A percentile compares a stretch with the other conserved stretches of the same genome.
phyloP scores from a whole-genome alignment of 2,888 invertebrate species.

The Ganaspis brasiliensis region DNA sequence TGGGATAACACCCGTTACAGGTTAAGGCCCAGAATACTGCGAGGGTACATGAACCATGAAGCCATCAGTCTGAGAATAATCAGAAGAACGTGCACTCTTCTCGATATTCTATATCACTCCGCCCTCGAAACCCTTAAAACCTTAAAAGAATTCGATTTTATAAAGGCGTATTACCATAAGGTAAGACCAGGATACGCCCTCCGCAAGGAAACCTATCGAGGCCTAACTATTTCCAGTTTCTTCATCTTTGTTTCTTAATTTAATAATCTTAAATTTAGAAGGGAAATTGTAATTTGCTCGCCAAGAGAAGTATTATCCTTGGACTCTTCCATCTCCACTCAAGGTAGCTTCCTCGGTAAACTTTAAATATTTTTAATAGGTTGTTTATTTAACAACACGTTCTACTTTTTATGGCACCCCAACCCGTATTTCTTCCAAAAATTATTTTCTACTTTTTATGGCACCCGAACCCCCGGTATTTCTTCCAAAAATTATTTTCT shows the following conservation, averaged over 20 bases:
- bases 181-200: not conserved
- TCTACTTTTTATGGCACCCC: too few relatives aligned
- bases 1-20: conserved; percentile 53
- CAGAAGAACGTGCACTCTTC: conserved; percentile 63
- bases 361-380: too few relatives aligned
- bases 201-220: not conserved
- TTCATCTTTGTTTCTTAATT: not conserved
- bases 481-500: too few relatives aligned
- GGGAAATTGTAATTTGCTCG: too few relatives aligned
- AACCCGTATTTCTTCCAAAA: too few relatives aligned
- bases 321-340: too few relatives aligned
- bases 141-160: conserved; percentile 21
- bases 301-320: too few relatives aligned
- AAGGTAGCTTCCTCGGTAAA: too few relatives aligned
- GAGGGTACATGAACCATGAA: conserved; percentile 57
- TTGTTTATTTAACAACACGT: too few relatives aligned
- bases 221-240: not conserved
- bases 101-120: conserved; percentile 37
- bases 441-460: too few relatives aligned
- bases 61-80: conserved; percentile 66
- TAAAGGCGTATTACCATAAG: conserved; percentile 7
- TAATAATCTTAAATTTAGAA: too few relatives aligned
- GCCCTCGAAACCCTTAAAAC: conserved; percentile 12
- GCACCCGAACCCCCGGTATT: too few relatives aligned
- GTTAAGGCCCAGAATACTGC: conserved; percentile 41